Evolutionary conservation across 1,140 invertebrate genomes (phyloP), one percentile per base, ranked within the genome.

Genomic region (Drosophila lacteicornis): DNA sequence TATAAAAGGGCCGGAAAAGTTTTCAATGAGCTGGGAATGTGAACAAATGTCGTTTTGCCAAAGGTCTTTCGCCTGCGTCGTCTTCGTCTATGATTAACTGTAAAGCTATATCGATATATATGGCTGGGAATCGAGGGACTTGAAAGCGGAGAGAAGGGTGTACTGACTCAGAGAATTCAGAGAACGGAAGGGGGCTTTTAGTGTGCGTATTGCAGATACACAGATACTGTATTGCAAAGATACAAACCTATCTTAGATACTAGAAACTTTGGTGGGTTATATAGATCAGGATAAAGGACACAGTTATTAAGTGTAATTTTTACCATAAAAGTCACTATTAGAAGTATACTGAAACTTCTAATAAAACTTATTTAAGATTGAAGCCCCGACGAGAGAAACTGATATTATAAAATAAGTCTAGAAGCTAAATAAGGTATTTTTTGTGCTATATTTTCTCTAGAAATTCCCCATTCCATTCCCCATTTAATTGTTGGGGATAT

Each of bases 1-100:
- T 17, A n/a, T 15, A 17, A 17, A 19, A 17, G 15, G 12, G 38
- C 30, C 47, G 62, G 45, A 53, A 70, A 71, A 51, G 67, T 71
- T 57, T 51, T 40, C 60, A 38, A 76, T 55, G 36, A n/a, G 55
- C 70, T 75, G 75, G 43, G 70, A 77, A 77, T 75, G 46, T 56
- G 46, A 68, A 77, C 71, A 77, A 77, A 75, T 77, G 75, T 74
- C 69, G 38, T 68, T 53, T 57, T 22, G 17, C 36, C 40, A 15
- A 15, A 40, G n/a, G n/a, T 53, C 50, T 42, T 42, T 9, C 13
- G 17, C n/a, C 25, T 33, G 27, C 27, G 5, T 42, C 8, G 36
- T 8, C 7, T 22, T 19, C 9, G 11, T 36, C 30, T 46, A n/a
- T 15, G 57, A 66, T 67, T 63, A 62, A 46, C 63, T 38, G 30